Conservation (phyloP, 2,113 vertebrate species). For the Cyprinus carpio region DNA sequence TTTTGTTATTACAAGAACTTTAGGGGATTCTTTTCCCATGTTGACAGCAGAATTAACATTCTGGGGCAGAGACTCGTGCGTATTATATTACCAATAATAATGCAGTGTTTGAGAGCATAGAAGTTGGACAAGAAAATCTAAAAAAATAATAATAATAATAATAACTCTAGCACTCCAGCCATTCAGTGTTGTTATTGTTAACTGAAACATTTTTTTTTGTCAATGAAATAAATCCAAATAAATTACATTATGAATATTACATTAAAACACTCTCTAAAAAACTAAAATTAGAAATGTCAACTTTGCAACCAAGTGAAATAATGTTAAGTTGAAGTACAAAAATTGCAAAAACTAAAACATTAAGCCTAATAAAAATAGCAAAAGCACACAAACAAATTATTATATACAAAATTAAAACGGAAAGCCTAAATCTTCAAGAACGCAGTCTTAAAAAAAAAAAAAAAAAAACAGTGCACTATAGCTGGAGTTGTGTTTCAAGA, state of each 20-base stretch:
- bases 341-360: too few relatives aligned
- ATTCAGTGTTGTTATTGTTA: not conserved
- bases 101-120: not conserved
- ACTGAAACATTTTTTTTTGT: not conserved
- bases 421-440: not conserved
- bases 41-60: not conserved
- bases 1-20: conserved; percentile 6
- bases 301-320: too few relatives aligned
- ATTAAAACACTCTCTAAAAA: too few relatives aligned
- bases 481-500: not conserved
- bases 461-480: not conserved
- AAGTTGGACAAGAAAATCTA: not conserved
- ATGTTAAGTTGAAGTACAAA: not conserved
- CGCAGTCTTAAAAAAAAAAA: not conserved
- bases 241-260: not conserved
- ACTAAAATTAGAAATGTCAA: too few relatives aligned
- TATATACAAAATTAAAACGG: not conserved
- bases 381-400: not conserved
- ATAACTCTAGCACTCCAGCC: not conserved
- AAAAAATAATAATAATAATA: too few relatives aligned
- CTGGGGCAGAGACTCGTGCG: not conserved
- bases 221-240: not conserved
- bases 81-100: not conserved
- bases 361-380: not conserved
- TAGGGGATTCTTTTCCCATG: not conserved